Evolutionary conservation across 2,888 invertebrate genomes (phyloP), one percentile per base, ranked within the genome.

Genomic region (Mythimna ferrago): DNA sequence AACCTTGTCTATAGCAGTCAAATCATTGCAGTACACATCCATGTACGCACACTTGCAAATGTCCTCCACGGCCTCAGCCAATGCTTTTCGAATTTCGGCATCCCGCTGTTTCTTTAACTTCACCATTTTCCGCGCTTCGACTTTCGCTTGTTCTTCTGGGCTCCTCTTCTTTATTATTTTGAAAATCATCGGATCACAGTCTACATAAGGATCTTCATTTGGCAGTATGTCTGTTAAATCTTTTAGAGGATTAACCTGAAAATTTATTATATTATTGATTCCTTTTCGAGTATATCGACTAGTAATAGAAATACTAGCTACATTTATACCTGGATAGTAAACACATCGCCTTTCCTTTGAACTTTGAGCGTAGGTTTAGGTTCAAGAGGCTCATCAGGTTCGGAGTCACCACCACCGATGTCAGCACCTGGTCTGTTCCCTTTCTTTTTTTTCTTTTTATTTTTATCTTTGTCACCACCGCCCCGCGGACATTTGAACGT

Each of bases 121-220:
- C 0, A 96, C 96, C 94, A 96, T 96, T 76, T 94, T 94, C 32
- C 96, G 95, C 7, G 97, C 96, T 85, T 95, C 95, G 0, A 96
- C 96, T 82, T 97, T 97, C 14, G 97, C 93, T 66, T 96, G 96
- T 65, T 96, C 96, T 71, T 96, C 93, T 19, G 96, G 94, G 58
- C 96, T 96, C 54, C 97, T 95, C 85, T 97, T 97, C 87, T 97
- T 97, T 0, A 97, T 96, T 38, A 98, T 97, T 89, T 97, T 97
- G 86, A 98, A 97, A 72, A 97, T 95, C 90, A 98, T 95, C 0
- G 98, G 98, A 76, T 97, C 97, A 88, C 97, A 97, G 70, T 97
- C 97, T 57, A 97, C 97, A 86, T 97, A 98, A 0, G 98, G 97
- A 89, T 97, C 97, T 84, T 97, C 97, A 78, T 97, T 97, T 1